Evolutionary conservation across 2,113 vertebrate genomes (phyloP).

Genomic region (Cyphomyrus discorhynchus): DNA sequence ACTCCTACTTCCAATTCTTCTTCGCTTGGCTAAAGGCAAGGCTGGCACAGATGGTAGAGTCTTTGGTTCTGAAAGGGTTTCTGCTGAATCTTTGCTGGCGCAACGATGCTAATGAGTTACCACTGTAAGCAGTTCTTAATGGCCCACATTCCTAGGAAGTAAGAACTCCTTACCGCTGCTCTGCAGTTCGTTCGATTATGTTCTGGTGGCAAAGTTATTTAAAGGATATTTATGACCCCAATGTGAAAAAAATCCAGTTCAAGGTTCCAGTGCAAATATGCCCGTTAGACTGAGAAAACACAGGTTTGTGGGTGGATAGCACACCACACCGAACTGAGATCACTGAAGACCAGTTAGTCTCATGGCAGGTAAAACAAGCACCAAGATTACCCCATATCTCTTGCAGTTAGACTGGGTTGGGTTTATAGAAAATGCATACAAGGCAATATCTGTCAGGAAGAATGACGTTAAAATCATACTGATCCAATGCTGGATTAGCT

Average conservation of each 20-base stretch:
- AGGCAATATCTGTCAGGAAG: neutral
- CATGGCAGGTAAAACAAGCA: neutral
- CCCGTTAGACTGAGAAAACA: neutral
- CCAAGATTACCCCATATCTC: neutral
- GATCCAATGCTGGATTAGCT: neutral
- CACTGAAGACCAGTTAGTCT: neutral
- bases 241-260: neutral
- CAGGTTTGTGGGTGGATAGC: neutral
- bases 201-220: neutral
- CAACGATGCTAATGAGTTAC: neutral
- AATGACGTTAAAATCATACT: neutral
- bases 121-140: neutral
- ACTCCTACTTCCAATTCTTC: neutral
- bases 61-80: neutral
- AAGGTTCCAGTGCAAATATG: neutral
- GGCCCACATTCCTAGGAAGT: neutral
- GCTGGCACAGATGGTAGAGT: neutral
- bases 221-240: constrained; percentile 1
- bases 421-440: neutral
- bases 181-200: neutral
- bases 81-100: neutral
- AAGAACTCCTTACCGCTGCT: neutral
- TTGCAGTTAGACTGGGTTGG: neutral
- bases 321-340: neutral
- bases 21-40: neutral